Evolutionary conservation across 2,888 invertebrate genomes (phyloP), one percentile per base, ranked within the genome.

Genomic region (Parnassius orleans): DNA sequence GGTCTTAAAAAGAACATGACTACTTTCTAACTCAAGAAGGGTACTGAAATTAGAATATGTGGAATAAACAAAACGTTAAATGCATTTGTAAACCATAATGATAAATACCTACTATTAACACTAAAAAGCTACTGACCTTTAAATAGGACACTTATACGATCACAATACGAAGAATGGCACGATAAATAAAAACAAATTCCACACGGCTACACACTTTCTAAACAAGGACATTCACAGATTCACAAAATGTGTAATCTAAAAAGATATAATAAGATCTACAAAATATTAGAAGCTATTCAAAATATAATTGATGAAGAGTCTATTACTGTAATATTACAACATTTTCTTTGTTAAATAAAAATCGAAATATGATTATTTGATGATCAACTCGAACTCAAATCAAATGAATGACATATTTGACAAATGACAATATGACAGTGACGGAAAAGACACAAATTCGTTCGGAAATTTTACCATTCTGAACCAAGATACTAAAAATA

Each of bases 141-240:
- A 65, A 42, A 53, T 63, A 63, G 65, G 57, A 10, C 65, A 61
- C 57, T 11, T 46, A 60, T 42, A 60, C 56, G 55, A 56, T 15
- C 63, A 51, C 59, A 53, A 24, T 56, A 42, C n/a, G 46, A 46
- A 57, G 50, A 56, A 59, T 60, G 43, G 14, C 52, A 57, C 62
- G 54, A 65, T 68, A 68, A 69, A 68, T 68, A 66, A 61, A 66
- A 66, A 67, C 60, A 64, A 57, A 50, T 57, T 57, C 15, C 46
- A 33, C 58, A 63, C 14, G 58, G 58, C 14, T 52, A 42, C 52
- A 10, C 52, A 67, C 67, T 67, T 65, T 67, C 65, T 66, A 63
- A 63, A 64, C 59, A 61, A 56, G n/a, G 24, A 59, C 55, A 47
- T 50, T 57, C 58, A 61, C 51, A 59, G 54, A 47, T 50, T 57